Evolutionary conservation across 2,113 vertebrate species (phyloP), one percentile per base, ranked within the genome.

Genomic region (Geothlypis trichas): DNA sequence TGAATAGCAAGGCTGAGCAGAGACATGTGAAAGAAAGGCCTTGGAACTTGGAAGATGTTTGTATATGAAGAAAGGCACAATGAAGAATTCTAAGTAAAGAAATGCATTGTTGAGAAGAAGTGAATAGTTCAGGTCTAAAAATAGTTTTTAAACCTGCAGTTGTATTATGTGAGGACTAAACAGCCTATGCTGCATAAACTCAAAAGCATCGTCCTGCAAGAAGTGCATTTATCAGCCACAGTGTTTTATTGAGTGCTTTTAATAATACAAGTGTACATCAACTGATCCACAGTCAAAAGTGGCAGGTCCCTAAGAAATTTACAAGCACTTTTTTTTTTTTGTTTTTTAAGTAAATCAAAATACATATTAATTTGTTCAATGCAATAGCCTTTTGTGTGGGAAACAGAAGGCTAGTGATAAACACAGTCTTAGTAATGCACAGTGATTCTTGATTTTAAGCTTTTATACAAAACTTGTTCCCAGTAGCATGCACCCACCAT

Each of bases 161-260:
- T 55, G 55, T 67, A 47, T 93, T 63, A 76, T 39, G 49, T 44
- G 86, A 73, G 80, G 62, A 66, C 75, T 65, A 16, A 1, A 24
- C 62, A 23, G 61, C 81, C 58, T 54, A n/a, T 9, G 20, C 66
- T 55, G 78, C 84, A 96, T 30, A 89, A 91, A 93, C 3, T 61
- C 77, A 85, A 93, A 96, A 96, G 87, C n/a, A 92, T 72, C 0
- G 2, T 67, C 92, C 68, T 88, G 89, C 94, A 96, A 95, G 81
- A 89, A 95, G 75, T 84, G 97, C 90, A 93, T 96, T 95, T 94
- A 98, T 99, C 98, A 98, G 99, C 99, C 99, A 99, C 99, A 99
- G 99, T 99, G 99, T 99, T 99, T 99, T 99, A 99, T 99, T 99
- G 98, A 99, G 99, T 99, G 99, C 98, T 98, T 98, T 99, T 99